phyloP scores from a whole-genome alignment of 2,797 vertebrate genomes.

The Manis javanica region DNA sequence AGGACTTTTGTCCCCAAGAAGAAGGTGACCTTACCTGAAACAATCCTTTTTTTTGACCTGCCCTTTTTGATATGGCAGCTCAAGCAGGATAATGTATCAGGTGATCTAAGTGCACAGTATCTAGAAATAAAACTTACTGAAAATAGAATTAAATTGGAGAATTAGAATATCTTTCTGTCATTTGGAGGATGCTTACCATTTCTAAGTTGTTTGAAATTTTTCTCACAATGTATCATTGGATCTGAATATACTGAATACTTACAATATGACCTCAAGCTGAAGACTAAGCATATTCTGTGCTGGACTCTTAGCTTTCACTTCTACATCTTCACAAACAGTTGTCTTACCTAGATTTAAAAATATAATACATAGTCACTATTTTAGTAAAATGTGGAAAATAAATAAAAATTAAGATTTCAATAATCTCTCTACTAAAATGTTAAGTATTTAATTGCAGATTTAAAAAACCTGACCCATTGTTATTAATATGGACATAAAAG shows the following conservation, averaged over 20 bases:
- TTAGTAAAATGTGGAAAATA: not conserved
- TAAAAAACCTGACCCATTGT: not conserved
- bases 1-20: no score
- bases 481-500: not conserved
- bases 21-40: no score
- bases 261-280: not conserved
- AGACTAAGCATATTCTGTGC: not conserved
- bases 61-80: no score
- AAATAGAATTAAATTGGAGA: not conserved
- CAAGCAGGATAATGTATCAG: not conserved
- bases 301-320: not conserved
- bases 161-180: not conserved
- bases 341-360: not conserved
- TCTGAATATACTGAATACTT: not conserved
- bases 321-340: not conserved
- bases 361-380: not conserved
- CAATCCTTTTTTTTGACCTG: no score
- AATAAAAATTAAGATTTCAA: not conserved
- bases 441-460: not conserved
- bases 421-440: not conserved
- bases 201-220: not conserved
- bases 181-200: not conserved
- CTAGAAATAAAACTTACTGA: not conserved
- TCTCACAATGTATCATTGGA: not conserved
- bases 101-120: not conserved